Evolutionary conservation across 2,888 invertebrate species (phyloP), one percentile per base, ranked within the genome.

Genomic region (Leptinotarsa peninsularis): DNA sequence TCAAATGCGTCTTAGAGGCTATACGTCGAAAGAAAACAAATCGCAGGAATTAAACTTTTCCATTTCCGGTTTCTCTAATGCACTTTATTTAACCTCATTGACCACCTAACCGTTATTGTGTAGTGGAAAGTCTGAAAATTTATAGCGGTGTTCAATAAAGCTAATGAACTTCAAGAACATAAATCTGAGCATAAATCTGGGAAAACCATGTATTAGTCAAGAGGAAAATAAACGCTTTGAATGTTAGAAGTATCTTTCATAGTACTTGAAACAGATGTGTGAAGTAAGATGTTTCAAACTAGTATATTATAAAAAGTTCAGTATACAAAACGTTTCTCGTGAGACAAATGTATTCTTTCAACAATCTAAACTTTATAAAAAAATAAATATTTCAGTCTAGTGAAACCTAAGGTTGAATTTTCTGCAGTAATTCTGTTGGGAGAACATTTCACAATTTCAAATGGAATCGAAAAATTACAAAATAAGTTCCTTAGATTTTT

Each of bases 71-170:
- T 83, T 81, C 83, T 81, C 84, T 84, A 85, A 86, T 85, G 85
- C 85, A 86, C 84, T 86, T 86, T 86, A 86, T 86, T 86, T 85
- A 86, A 86, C 86, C 85, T 86, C 85, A 85, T 86, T 87, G 86
- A 85, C 85, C 86, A 84, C 84, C 84, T 85, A 86, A 85, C 84
- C 83, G 86, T 84, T 86, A 86, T 86, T 87, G 86, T 87, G 86
- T 84, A 85, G 84, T 84, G 83, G 85, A 84, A 76, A 82, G 81
- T 83, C 81, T 82, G 82, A 76, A 84, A 85, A 88, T 88, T 88
- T 88, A 88, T 86, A 82, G 85, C 84, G 82, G 83, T 82, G 82
- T 87, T 87, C 87, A 86, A 88, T 88, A 87, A 83, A 87, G 87
- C 86, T 88, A 88, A 88, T 88, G 88, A 87, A 87, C 85, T 85